A percentile compares a stretch with the other conserved stretches of the same genome.
phyloP scores from a whole-genome alignment of 2,888 invertebrate species.

The Busseola fusca region DNA sequence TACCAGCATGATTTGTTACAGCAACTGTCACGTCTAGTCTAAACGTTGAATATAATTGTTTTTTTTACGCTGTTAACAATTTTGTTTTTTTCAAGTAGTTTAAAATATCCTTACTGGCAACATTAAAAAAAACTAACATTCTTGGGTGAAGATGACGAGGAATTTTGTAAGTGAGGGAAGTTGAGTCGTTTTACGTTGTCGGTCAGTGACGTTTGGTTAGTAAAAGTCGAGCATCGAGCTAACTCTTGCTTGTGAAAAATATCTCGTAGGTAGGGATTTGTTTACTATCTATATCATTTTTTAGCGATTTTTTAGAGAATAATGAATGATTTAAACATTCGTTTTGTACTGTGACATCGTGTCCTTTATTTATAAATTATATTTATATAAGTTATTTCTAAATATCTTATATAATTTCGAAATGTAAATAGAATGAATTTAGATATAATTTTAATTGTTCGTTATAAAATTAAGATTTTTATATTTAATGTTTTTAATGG shows the following conservation, averaged over 20 bases:
- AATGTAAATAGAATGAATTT: slow-evolving; percentile 52
- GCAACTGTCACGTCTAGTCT: not conserved
- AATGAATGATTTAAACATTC: slow-evolving; percentile 4
- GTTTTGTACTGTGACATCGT: slow-evolving; percentile 30
- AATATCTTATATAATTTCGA: slow-evolving; percentile 47
- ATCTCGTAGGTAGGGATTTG: slow-evolving; percentile 12
- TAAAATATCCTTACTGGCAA: slow-evolving; percentile 7
- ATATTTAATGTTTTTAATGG: slow-evolving; percentile 33
- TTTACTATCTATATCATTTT: slow-evolving; percentile 26
- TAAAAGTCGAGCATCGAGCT: not conserved
- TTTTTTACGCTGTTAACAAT: slow-evolving; percentile 1
- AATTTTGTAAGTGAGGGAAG: slow-evolving; percentile 37
- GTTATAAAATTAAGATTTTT: slow-evolving; percentile 29
- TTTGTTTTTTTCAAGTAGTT: not conserved
- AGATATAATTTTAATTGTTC: slow-evolving; percentile 49
- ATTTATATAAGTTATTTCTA: slow-evolving; percentile 46
- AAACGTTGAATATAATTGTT: not conserved
- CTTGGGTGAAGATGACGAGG: slow-evolving; percentile 14
- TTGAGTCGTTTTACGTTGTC: not conserved
- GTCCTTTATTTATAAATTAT: slow-evolving; percentile 47
- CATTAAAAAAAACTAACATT: not conserved
- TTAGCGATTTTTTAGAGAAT: slow-evolving; percentile 19
- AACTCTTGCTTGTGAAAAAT: slow-evolving; percentile 26
- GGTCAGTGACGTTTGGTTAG: not conserved
- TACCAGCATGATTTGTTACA: not conserved